Base-by-base conservation (phyloP, 2,113 vertebrate genomes). In the Apistogramma diplotaenia region DNA sequence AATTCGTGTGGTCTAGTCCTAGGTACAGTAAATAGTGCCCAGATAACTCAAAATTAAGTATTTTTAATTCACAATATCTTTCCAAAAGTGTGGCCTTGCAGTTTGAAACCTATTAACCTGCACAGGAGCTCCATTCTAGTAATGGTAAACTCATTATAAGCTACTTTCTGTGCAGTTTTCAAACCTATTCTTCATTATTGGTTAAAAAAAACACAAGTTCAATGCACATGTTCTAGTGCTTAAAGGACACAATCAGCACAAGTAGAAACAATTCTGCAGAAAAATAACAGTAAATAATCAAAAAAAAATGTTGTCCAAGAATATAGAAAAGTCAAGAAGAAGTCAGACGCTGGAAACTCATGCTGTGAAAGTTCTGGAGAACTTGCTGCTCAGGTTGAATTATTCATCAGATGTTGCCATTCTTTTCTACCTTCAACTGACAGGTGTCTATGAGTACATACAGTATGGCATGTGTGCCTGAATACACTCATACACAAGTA, bases 361-460 rank as follows among this genome's bases (percentile, higher is more conserved):
- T 49, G 62, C 46, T 74, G 85, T 60, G 54, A 79, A 86, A 84
- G 88, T 89, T 87, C 74, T 85, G 60, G 31, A 77, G 71, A 84
- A 88, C 40, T 87, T 78, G 67, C 58, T 67, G 70, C 74, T 40
- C 5, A 74, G 84, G 86, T 54, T 93, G 89, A 93, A 91, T 92
- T 92, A 93, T 94, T 92, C 90, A 93, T 93, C 73, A 81, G 73
- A 84, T 53, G 77, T 78, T 81, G 83, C 81, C 70, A 74, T 90
- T 89, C 74, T 89, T 84, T 79, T 76, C 81, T 76, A 75, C 87
- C 83, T 84, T 73, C 72, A 84, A 91, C 21, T 93, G 91, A 93
- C 85, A 92, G 89, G 89, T 91, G 86, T 89, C 81, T 89, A 82
- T 81, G 78, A 86, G 82, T 90, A 85, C 87, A 93, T 89, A n/a